Base-by-base conservation (phyloP, 2,888 invertebrate species). In the Plemyria rubiginata region DNA sequence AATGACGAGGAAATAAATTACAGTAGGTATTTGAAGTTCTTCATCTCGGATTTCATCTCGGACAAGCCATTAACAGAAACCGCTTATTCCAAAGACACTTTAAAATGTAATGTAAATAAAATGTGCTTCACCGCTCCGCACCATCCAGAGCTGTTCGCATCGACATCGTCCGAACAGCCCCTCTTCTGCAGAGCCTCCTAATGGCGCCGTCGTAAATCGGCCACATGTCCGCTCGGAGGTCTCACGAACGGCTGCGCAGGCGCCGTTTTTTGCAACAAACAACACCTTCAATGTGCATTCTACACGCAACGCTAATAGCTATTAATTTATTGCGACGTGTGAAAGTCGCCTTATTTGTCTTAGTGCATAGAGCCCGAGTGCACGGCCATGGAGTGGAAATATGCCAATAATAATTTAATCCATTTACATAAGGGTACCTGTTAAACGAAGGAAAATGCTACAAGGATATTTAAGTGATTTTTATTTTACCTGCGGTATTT, bases 271-370 rank as follows among this genome's bases (percentile, higher is more conserved):
- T 64, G 61, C 63, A 40, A 15, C n/a, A 15, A 40, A 15, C n/a
- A 15, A 51, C 46, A 46, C 53, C 41, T 55, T 29, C 29, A 52
- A 46, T 55, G 46, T 40, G 36, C 60, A 52, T 58, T 57, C 13
- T 54, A 61, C 67, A 67, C 67, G 67, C 64, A 50, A 64, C 46
- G 59, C 50, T 67, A 63, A 63, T 60, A 61, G 58, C 60, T 53
- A 61, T 63, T 66, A 64, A 67, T 67, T 67, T 53, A 56, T 56
- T 51, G 41, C 49, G 48, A 46, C 57, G 46, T 61, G 54, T 58
- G 53, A 53, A 62, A 46, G 55, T 57, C 53, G 52, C 46, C 53
- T 62, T 49, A 57, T 41, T 53, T 46, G 51, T 52, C 56, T 61
- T 41, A 63, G 55, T 58, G 64, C 63, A 58, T 52, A 28, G 28